These are phyloP conservation scores for Acronicta aceris DNA, from an alignment of 2,888 invertebrate genomes.

Conservation along the genomic window DNA sequence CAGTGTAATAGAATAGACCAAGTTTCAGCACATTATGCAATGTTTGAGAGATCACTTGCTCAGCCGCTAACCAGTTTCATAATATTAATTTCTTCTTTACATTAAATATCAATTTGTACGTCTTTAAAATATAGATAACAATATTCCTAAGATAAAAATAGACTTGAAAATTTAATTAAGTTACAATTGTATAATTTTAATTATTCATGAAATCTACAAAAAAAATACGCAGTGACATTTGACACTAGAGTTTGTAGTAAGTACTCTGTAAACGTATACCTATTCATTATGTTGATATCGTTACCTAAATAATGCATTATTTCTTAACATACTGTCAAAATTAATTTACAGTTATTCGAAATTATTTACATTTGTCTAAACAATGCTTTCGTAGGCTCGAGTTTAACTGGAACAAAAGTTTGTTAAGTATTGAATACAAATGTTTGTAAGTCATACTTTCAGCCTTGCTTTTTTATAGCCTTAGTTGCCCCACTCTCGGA, in stretches of 20 bases:
- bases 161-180: too few relatives aligned
- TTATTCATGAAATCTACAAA: too few relatives aligned
- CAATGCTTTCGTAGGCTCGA: not conserved
- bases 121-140: slow-evolving; percentile 18
- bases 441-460: not conserved
- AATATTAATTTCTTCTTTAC: too few relatives aligned
- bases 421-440: not conserved
- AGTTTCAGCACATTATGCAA: slow-evolving; percentile 16
- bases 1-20: too few relatives aligned
- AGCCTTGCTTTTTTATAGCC: slow-evolving; percentile 5
- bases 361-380: not conserved
- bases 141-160: not conserved
- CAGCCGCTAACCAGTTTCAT: slow-evolving; percentile 1
- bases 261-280: too few relatives aligned
- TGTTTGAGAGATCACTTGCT: not conserved
- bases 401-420: slow-evolving; percentile 4
- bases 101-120: too few relatives aligned
- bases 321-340: too few relatives aligned
- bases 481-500: slow-evolving; percentile 1
- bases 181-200: too few relatives aligned
- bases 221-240: too few relatives aligned
- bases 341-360: slow-evolving; percentile 11
- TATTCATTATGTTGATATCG: too few relatives aligned
- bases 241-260: too few relatives aligned
- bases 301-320: too few relatives aligned